Evolutionary conservation across 2,888 invertebrate genomes (phyloP), one percentile per base, ranked within the genome.

Genomic region (Caenorhabditis uteleia): DNA sequence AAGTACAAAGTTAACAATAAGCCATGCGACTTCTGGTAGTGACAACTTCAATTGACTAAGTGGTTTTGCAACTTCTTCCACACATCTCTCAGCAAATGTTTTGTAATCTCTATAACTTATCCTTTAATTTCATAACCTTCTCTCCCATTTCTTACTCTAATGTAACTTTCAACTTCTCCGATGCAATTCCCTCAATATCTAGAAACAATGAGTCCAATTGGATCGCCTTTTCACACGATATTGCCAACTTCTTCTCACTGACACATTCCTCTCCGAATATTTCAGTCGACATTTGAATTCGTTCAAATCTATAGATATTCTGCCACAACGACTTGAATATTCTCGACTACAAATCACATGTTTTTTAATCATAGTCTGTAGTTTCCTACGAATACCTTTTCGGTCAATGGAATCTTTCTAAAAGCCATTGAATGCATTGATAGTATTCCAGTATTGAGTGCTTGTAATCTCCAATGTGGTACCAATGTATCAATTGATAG

Each of bases 111-210:
- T 61, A 39, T 21, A 51, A 48, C 2, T 20, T 31, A n/a, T n/a
- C n/a, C n/a, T n/a, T n/a, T n/a, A n/a, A n/a, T n/a, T n/a, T n/a
- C n/a, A n/a, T n/a, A n/a, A n/a, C n/a, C n/a, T n/a, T n/a, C n/a
- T n/a, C n/a, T n/a, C n/a, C n/a, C n/a, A n/a, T n/a, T n/a, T 34
- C 29, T 61, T 61, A 61, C 55, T 61, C 49, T 55, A 55, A 55
- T 8, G 55, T 50, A n/a, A 49, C 36, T 34, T 54, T 49, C 36
- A 50, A 20, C 16, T 55, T 49, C 7, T 55, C 47, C 14, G 29
- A 26, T 6, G 61, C 45, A 16, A 61, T 43, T 2, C 61, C 55
- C 16, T 61, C 61, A 27, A 61, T 61, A 23, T 61, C 61, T 4
- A 61, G 46, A 20, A 55, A 55, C 3, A 61, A 20, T 21, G 55